A percentile compares a stretch with the other conserved stretches of the same genome.
Evolutionary conservation across 2,888 invertebrate genomes (phyloP).

Genomic region (Pollenia griseotomentosa): DNA sequence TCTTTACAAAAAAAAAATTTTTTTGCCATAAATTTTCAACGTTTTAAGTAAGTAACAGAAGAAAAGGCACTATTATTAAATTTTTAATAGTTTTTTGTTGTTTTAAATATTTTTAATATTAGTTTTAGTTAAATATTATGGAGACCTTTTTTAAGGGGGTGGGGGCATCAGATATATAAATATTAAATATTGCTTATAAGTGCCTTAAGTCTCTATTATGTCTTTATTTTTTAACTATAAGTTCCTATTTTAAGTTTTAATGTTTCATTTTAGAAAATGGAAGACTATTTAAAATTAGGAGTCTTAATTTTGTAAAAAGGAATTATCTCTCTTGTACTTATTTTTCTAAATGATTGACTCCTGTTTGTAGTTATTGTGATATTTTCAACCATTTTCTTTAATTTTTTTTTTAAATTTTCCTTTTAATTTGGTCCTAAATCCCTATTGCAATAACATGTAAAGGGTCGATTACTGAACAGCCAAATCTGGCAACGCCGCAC

Average conservation of each 20-base stretch:
- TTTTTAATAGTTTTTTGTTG: too few relatives aligned
- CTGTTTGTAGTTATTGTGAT: constrained; percentile 9
- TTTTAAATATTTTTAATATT: too few relatives aligned
- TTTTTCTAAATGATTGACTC: neutral
- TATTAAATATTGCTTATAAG: constrained; percentile 42
- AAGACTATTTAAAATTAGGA: constrained; percentile 58
- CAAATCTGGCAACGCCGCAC: too few relatives aligned
- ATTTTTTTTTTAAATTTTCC: too few relatives aligned
- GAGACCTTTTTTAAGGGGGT: constrained; percentile 1
- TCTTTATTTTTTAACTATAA: constrained; percentile 32
- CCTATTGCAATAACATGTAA: too few relatives aligned
- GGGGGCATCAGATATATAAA: neutral
- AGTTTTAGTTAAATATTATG: neutral
- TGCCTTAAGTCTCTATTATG: constrained; percentile 47
- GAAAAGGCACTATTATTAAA: too few relatives aligned
- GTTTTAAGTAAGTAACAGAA: too few relatives aligned
- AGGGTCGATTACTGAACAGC: too few relatives aligned
- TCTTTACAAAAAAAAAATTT: too few relatives aligned
- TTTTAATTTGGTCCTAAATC: too few relatives aligned
- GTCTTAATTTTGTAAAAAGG: constrained; percentile 10
- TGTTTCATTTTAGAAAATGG: constrained; percentile 57
- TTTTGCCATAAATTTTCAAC: too few relatives aligned
- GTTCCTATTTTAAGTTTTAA: constrained; percentile 13
- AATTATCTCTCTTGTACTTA: neutral
- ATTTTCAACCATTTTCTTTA: constrained; percentile 20